Evolutionary conservation across 2,797 vertebrate genomes (phyloP).

Genomic region (Halcyon badia): DNA sequence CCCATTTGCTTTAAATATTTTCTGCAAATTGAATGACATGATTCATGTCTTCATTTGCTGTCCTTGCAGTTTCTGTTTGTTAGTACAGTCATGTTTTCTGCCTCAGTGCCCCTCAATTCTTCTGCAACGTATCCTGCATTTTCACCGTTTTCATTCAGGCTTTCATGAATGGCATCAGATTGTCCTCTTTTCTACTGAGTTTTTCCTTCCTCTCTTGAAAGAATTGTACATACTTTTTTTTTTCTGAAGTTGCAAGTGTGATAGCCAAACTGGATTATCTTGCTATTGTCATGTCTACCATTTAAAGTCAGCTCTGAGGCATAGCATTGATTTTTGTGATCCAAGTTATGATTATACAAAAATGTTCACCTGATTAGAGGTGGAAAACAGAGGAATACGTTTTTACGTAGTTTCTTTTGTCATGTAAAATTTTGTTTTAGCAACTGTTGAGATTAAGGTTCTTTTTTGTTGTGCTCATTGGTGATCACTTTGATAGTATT

Average conservation of each 20-base stretch:
- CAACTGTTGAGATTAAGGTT: not conserved
- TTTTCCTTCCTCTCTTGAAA: not conserved
- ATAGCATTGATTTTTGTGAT: not conserved
- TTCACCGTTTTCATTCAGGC: not conserved
- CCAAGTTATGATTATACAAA: not conserved
- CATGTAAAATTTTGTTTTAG: not conserved
- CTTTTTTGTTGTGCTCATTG: not conserved
- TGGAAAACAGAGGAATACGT: not conserved
- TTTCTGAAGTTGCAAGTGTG: not conserved
- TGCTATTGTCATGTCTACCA: not conserved
- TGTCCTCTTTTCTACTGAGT: not conserved
- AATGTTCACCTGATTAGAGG: not conserved
- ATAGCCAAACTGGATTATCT: not conserved
- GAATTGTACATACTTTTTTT: not conserved
- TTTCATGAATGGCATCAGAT: not conserved
- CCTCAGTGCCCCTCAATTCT: not conserved
- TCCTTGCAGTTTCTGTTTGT: not conserved
- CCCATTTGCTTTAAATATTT: not conserved
- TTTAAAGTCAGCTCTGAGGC: not conserved
- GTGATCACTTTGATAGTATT: not conserved
- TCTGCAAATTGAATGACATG: not conserved
- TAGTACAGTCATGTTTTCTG: not conserved
- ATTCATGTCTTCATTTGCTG: not conserved
- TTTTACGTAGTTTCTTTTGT: not conserved
- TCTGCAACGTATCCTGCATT: not conserved